Evolutionary conservation across 2,113 vertebrate species (phyloP).

Genomic region (Callionymus lyra): DNA sequence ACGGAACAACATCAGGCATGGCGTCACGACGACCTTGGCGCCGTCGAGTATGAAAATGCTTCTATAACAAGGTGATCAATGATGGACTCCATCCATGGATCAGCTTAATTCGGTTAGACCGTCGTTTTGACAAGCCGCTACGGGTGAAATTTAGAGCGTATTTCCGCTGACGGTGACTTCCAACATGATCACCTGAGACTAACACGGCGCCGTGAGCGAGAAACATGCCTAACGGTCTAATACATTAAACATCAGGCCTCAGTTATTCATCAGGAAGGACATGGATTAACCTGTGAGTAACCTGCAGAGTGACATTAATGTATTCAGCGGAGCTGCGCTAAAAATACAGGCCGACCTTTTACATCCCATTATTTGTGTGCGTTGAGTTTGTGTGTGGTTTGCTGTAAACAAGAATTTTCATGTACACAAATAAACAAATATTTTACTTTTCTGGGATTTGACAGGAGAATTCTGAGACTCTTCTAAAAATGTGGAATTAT

Average conservation of each 20-base stretch:
- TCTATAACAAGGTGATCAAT: no score
- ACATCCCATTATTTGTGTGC: constrained; percentile 36
- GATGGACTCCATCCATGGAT: no score
- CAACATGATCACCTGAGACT: constrained; percentile 25
- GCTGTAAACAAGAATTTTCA: no score
- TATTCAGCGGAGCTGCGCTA: constrained; percentile 27
- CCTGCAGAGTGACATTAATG: constrained; percentile 43
- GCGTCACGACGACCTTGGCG: no score
- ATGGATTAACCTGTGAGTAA: constrained; percentile 44
- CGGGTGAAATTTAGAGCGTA: constrained; percentile 1
- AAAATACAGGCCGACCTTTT: constrained; percentile 23
- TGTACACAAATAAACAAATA: no score
- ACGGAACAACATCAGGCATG: no score
- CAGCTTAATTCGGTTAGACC: no score
- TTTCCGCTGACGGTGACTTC: constrained; percentile 9
- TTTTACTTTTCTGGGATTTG: no score
- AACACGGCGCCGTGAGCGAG: constrained; percentile 23
- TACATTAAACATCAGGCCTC: constrained; percentile 52
- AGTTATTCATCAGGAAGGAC: constrained; percentile 51
- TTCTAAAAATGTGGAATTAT: no score
- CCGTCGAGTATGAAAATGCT: no score
- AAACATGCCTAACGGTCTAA: constrained; percentile 17
- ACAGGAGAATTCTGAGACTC: no score
- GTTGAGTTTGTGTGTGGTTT: no score
- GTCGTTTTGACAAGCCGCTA: not conserved